These are phyloP conservation scores for Rhizoglyphus robini DNA, from an alignment of 1,140 invertebrate genomes.

Conservation along the genomic window DNA sequence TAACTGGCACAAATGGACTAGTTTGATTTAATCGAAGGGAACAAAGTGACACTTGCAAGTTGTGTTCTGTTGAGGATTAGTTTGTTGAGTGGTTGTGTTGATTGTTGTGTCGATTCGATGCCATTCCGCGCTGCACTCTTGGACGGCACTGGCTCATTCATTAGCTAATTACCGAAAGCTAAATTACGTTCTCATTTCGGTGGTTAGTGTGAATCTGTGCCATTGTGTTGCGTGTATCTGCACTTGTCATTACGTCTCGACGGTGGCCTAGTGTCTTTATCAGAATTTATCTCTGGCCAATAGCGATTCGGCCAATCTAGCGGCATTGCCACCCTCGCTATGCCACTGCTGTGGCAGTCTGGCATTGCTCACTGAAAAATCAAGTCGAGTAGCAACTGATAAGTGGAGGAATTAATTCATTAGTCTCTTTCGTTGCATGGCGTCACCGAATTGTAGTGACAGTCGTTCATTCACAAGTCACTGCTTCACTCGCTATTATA, in stretches of 20 bases:
- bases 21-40: too few species aligned
- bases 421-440: not conserved
- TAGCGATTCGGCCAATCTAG: not conserved
- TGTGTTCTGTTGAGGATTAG: too few species aligned
- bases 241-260: conserved; percentile 5
- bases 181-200: too few species aligned
- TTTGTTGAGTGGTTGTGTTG: too few species aligned
- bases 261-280: not conserved
- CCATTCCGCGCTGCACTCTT: too few species aligned
- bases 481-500: conserved; percentile 2
- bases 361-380: conserved; percentile 1
- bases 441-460: not conserved
- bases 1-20: too few species aligned
- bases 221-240: too few species aligned
- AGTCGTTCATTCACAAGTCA: not conserved
- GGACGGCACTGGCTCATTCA: too few species aligned
- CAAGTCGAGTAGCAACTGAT: conserved; percentile 5
- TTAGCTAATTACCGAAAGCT: too few species aligned
- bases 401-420: conserved; percentile 12
- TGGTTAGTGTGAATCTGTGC: too few species aligned
- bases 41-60: too few species aligned
- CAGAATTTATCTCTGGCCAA: not conserved
- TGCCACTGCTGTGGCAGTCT: not conserved
- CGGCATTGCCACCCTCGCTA: not conserved
- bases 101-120: too few species aligned